Conservation (phyloP, 2,113 vertebrate species). For the Salvelinus sp. region DNA sequence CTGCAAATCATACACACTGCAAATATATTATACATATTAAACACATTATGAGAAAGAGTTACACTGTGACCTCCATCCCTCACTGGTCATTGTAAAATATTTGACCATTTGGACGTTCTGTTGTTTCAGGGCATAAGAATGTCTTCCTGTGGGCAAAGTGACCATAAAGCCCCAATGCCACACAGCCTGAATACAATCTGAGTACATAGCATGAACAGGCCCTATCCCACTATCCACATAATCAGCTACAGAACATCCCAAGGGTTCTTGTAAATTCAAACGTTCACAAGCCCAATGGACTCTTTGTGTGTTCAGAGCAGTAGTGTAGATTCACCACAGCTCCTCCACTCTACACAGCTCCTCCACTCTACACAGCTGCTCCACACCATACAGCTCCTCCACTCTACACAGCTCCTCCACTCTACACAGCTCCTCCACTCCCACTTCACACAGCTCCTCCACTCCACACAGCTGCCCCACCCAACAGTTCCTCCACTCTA, state of each 20-base stretch:
- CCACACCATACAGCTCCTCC: no score
- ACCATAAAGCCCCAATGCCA: neutral
- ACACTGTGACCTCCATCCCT: neutral
- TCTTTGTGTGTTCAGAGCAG: neutral
- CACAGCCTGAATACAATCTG: neutral
- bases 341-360: neutral
- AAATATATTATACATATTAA: no score
- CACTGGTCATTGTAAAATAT: neutral
- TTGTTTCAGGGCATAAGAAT: neutral
- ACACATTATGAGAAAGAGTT: neutral
- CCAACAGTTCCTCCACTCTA: no score
- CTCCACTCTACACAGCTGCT: neutral
- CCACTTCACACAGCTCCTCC: no score
- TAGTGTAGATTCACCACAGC: neutral
- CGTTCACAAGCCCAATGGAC: neutral
- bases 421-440: no score
- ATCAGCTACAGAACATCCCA: neutral
- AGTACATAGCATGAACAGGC: neutral
- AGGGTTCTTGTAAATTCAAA: neutral
- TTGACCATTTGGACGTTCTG: neutral
- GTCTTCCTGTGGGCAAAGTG: neutral
- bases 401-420: no score
- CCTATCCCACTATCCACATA: neutral
- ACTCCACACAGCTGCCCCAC: no score
- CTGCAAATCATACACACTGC: no score